Base-by-base conservation (phyloP, 1,140 invertebrate genomes). In the Drosophila guanche region DNA sequence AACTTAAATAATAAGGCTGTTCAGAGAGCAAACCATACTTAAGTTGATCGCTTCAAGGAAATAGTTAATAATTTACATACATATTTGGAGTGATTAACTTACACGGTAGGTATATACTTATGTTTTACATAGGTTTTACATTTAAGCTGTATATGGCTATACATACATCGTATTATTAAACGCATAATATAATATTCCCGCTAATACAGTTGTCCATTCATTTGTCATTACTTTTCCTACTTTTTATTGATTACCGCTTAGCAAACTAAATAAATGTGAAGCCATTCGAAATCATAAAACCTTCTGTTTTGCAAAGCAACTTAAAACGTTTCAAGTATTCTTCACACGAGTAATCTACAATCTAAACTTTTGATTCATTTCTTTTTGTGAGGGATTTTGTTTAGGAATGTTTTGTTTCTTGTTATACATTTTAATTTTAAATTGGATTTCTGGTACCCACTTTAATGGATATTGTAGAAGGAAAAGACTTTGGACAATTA, bases 11-110 rank as follows among this genome's bases (percentile, higher is more conserved):
- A 41, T 25, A 20, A 43, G 4, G 29, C 37, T 6, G 27, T 43
- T 10, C 25, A 48, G 29, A 45, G 40, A 74, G 80, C 77, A 80
- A 85, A 86, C 40, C 50, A 86, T 69, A 86, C 46, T 55, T 48
- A 43, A 66, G 41, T 56, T 59, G 22, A 46, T 14, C n/a, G 41
- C 27, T 53, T 54, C 53, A 60, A 52, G 43, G 47, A 59, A 65
- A 51, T 46, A 62, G 33, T 59, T 61, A 72, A 67, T 88, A 83
- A 79, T 79, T 79, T 88, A 88, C 83, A 88, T 88, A 83, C 83
- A 88, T 88, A 83, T 88, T 88, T 88, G 78, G 83, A 88, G 83
- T 81, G 81, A 76, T 78, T 88, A 43, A 56, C 83, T 88, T 88
- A 88, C 42, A 63, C 47, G 54, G 65, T 81, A 80, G 56, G 75